Evolutionary conservation across 2,113 vertebrate genomes (phyloP).

Genomic region (Nerophis lumbriciformis): DNA sequence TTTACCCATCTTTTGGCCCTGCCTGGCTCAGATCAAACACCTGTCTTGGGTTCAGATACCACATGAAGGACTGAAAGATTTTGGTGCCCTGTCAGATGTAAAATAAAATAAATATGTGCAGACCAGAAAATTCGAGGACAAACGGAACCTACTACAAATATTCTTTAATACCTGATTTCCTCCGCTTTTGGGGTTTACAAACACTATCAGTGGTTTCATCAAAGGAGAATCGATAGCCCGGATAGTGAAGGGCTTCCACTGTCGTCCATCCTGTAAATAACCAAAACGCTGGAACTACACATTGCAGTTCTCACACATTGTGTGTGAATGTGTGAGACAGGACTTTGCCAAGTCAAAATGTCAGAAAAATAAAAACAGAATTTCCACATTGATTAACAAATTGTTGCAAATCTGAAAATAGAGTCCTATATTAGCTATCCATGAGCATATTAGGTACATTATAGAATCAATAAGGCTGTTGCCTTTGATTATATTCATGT

Average conservation of each 20-base stretch:
- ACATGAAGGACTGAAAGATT: slow-evolving; percentile 96
- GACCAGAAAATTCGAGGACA: background rate
- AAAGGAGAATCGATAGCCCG: slow-evolving; percentile 90
- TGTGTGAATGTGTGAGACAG: background rate
- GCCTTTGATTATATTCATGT: too few species aligned
- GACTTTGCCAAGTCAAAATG: background rate
- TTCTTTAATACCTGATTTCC: slow-evolving; percentile 86
- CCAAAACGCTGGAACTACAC: background rate
- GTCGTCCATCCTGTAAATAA: slow-evolving; percentile 2
- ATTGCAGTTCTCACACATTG: background rate
- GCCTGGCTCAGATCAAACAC: slow-evolving; percentile 97
- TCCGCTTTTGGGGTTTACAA: slow-evolving; percentile 97
- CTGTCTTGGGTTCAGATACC: slow-evolving; percentile 96
- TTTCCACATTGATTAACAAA: slow-evolving; percentile 66
- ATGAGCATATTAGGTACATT: too few species aligned
- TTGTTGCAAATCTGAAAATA: too few species aligned
- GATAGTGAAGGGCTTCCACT: slow-evolving; percentile 93
- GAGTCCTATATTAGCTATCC: too few species aligned
- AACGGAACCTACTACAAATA: background rate
- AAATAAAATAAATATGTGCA: background rate
- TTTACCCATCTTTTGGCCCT: slow-evolving; percentile 93
- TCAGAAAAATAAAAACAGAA: slow-evolving; percentile 77
- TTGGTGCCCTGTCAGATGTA: slow-evolving; percentile 82
- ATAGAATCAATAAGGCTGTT: too few species aligned
- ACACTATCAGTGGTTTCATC: slow-evolving; percentile 97